Base-by-base conservation (phyloP, 2,888 invertebrate genomes). In the Branchinecta sandiegonensis region DNA sequence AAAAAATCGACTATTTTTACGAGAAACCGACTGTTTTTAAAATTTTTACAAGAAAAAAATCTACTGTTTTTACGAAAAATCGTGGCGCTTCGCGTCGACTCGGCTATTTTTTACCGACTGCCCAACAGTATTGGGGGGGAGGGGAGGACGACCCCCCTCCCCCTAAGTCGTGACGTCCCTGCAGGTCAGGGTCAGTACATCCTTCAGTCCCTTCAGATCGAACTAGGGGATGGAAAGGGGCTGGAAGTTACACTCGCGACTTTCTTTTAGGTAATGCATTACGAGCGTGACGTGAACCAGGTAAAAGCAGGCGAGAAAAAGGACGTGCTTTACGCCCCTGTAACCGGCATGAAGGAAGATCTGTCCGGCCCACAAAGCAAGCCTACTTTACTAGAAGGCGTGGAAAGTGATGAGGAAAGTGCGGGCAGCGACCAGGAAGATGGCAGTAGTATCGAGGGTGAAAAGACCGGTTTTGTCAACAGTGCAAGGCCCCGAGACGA, bases 221-320 rank as follows among this genome's bases (percentile, higher is more conserved):
- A 4, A 37, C 37, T 37, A 37, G 37, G 37, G 0, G 37, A 37
- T 37, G 6, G 37, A 37, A 37, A 37, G 37, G 6, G 37, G 37
- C 37, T 37, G 6, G 37, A 37, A 37, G 37, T 5, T 37, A 37
- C 37, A 37, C 2, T 37, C 6, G 37, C 37, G 37, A 37, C 68
- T 71, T 68, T 70, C 71, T 77, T 77, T 1, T 77, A 89, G 89
- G 87, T 93, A 7, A 83, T 87, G 46, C 86, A 93, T 77, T 85
- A 86, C 76, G 93, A 93, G 76, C 79, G 91, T 47, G 96, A 99
- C 77, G 89, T 92, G 67, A 84, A 81, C 67, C 84, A 88, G 75
- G 89, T 87, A 0, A 88, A 90, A 77, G 80, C 84, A 69, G 90
- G 90, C 17, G 82, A 85, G 67, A 81, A 83, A 46, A 82, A 84